Base-by-base conservation (phyloP, 2,888 invertebrate species). In the Oscheius sp. region DNA sequence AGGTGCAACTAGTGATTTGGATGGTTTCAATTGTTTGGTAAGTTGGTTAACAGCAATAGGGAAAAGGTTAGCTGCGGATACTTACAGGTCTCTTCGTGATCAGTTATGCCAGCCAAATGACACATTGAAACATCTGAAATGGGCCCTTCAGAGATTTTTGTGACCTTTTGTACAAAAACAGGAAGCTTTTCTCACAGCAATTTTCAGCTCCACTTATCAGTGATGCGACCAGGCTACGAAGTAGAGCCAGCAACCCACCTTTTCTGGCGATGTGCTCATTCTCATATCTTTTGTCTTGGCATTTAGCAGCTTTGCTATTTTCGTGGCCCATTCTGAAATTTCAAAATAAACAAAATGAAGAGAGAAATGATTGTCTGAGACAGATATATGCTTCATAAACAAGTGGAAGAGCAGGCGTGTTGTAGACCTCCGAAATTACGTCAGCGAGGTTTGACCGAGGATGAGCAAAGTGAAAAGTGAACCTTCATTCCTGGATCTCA, bases 231-330 rank as follows among this genome's bases (percentile, higher is more conserved):
- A 34, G 12, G 12, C 37, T n/a, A n/a, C 8, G 37, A 34, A 34
- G 37, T 12, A 34, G 37, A 42, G 17, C 4, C 42, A 15, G n/a
- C 42, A 12, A 48, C 25, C 25, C 23, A 55, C 55, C 55, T 55
- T 55, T 55, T 17, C 55, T 33, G 3, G 6, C 12, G 12, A 55
- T 8, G 8, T 33, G 17, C 20, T 33, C 34, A 37, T 55, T 55
- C 8, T 55, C 55, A 37, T 55, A 55, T 15, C 55, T 33, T 34
- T 37, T 55, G 4, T 33, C 55, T 33, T 55, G 34, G 34, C 55
- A 55, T n/a, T 33, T 55, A 2, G 27, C 52, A 20, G 52, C 17
- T 57, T 57, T 57, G 42, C 61, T 61, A 31, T 61, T 61, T 17
- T 61, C 61, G 27, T 61, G 61, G 27, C 61, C 61, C 61, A 61